Percentiles rank a stretch among this genome's conserved stretches.
phyloP scores from a whole-genome alignment of 2,888 invertebrate species.

The Deroplatys truncata region DNA sequence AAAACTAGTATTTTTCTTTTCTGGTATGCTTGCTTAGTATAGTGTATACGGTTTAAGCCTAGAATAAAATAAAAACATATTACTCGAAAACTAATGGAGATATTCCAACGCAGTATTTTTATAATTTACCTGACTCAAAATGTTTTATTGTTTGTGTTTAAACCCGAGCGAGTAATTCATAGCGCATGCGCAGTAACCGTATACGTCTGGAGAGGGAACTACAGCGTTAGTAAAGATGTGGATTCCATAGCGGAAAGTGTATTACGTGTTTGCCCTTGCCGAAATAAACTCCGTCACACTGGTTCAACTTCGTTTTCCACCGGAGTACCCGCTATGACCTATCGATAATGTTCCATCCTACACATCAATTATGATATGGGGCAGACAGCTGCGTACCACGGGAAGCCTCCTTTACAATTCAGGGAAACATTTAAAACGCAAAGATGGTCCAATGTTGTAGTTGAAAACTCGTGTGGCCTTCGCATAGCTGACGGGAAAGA shows the following conservation, averaged over 20 bases:
- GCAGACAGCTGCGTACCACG: no score
- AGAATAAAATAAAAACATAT: no score
- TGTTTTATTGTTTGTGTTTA: neutral
- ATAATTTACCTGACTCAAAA: neutral
- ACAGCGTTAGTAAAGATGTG: no score
- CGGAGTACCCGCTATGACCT: no score
- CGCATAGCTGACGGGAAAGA: neutral
- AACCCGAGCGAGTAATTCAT: neutral
- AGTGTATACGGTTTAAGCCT: no score
- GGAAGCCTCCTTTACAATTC: no score
- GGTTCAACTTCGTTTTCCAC: no score
- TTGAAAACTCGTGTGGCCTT: neutral
- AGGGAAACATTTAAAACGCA: no score
- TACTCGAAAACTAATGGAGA: neutral
- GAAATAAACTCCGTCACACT: neutral
- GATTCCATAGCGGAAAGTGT: neutral
- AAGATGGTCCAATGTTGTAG: neutral
- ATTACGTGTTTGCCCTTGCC: neutral
- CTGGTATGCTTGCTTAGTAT: no score
- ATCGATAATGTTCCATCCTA: no score
- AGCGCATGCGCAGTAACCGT: neutral
- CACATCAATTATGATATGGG: no score
- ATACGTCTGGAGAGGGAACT: neutral
- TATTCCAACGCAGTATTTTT: neutral
- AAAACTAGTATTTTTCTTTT: no score